Percentiles rank a stretch among this genome's conserved stretches.
Evolutionary conservation across 2,888 invertebrate genomes (phyloP).

Genomic region (Allolobophora icterica): DNA sequence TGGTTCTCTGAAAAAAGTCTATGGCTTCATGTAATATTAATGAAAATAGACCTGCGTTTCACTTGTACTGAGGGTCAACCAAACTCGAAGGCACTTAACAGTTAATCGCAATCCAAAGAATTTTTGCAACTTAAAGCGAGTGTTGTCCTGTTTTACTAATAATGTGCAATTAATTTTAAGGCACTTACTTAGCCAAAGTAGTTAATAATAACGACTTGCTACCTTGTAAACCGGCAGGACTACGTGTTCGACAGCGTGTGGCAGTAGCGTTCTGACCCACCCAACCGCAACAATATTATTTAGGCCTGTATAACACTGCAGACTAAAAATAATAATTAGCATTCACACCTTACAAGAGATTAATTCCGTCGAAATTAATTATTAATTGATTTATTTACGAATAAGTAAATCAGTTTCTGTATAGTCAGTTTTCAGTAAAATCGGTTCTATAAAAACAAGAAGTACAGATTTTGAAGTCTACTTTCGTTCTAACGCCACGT

Average conservation of each 20-base stretch:
- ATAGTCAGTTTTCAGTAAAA: background rate
- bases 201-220: background rate
- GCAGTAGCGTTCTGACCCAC: background rate
- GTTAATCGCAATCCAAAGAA: background rate
- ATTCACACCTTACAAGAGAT: background rate
- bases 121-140: background rate
- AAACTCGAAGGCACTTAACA: background rate
- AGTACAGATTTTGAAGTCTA: background rate
- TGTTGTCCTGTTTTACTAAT: background rate
- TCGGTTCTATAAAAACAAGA: background rate
- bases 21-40: no score
- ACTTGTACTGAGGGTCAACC: no score
- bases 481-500: background rate
- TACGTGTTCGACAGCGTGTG: constrained; percentile 3
- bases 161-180: background rate
- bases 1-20: no score
- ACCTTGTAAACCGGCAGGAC: background rate
- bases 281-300: no score
- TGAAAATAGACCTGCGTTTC: no score
- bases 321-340: background rate
- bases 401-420: no score
- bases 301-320: no score
- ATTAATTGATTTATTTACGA: background rate
- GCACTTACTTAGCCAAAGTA: background rate
- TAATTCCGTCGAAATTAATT: background rate